Percentiles rank a stretch among this genome's conserved stretches.
phyloP scores from a whole-genome alignment of 2,797 vertebrate genomes.

The Crocidura indochinensis region DNA sequence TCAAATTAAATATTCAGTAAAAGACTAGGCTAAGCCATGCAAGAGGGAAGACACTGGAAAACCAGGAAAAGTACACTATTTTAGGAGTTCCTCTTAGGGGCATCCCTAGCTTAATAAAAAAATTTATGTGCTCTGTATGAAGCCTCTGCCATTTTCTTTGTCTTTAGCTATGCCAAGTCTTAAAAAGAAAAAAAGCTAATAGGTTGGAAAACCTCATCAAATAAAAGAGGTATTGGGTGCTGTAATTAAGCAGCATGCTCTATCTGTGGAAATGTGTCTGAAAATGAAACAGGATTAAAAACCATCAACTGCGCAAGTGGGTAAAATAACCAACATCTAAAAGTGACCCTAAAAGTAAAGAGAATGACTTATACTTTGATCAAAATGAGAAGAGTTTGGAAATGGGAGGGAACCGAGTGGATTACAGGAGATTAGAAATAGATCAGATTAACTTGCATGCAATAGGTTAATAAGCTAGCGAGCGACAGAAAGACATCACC shows the following conservation, averaged over 20 bases:
- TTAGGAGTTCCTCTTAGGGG: conserved; percentile 76
- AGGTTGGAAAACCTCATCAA: conserved; percentile 79
- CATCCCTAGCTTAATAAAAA: conserved; percentile 77
- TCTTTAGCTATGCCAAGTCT: conserved; percentile 80
- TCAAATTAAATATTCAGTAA: conserved; percentile 84
- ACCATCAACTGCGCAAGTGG: conserved; percentile 70
- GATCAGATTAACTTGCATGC: conserved; percentile 80
- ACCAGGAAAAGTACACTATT: conserved; percentile 74
- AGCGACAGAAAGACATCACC: conserved; percentile 74
- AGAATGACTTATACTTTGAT: conserved; percentile 79
- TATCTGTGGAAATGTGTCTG: conserved; percentile 58
- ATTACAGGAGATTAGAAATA: conserved; percentile 69
- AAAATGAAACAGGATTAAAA: conserved; percentile 83
- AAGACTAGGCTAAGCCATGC: conserved; percentile 83
- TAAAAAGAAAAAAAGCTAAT: conserved; percentile 74
- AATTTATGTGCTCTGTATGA: conserved; percentile 76
- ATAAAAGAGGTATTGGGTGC: conserved; percentile 79
- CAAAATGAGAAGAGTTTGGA: conserved; percentile 76
- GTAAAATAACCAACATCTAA: conserved; percentile 69
- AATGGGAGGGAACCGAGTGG: conserved; percentile 75
- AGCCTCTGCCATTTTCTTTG: conserved; percentile 81
- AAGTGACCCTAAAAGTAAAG: conserved; percentile 68
- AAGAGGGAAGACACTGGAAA: conserved; percentile 81
- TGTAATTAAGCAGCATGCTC: conserved; percentile 76
- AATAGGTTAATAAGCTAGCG: conserved; percentile 76